Base-by-base conservation (phyloP, 1,140 invertebrate species). In the Sycobia sp. region DNA sequence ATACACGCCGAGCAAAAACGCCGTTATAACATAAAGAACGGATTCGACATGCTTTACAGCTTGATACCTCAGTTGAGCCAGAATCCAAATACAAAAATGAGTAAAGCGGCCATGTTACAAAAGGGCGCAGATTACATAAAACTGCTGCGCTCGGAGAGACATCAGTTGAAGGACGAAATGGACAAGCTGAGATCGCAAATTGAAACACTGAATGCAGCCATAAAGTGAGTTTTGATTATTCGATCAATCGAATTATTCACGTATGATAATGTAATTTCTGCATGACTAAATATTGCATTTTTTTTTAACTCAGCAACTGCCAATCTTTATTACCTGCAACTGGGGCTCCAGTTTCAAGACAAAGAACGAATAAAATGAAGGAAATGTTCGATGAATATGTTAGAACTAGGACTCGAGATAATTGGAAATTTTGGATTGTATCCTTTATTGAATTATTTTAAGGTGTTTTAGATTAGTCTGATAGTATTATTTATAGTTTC, bases 371-470 rank as follows among this genome's bases (percentile, higher is more conserved):
- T 74, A 92, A 94, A 77, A 93, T 97, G 86, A 92, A 91, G 69
- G 94, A 97, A 83, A 93, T 96, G 88, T 98, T 96, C 82, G 90
- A 95, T 65, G 89, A 93, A 38, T 97, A 97, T 83, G 93, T 98
- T 13, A 85, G 89, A 68, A 86, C 85, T 57, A 83, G 94, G 54
- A 97, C 95, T 16, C 84, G 90, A 72, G 88, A 91, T 74, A 96
- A 97, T 82, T 98, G 96, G 95, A 98, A 97, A 84, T 98, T 97
- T 84, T 98, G 94, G 94, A 95, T 98, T 86, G 95, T 97, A 94
- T 89, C 84, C 85, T 86, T 85, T 81, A 29, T 25, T 10, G 36
- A 27, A 44, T 57, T n/a, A n/a, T 14, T 46, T 38, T 11, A 32
- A 49, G 29, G 46, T 13, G n/a, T 47, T 14, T 47, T n/a, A 47